A percentile compares a stretch with the other conserved stretches of the same genome.
Conservation (phyloP, 2,113 vertebrate genomes). For the Campylomormyrus tamandua region DNA sequence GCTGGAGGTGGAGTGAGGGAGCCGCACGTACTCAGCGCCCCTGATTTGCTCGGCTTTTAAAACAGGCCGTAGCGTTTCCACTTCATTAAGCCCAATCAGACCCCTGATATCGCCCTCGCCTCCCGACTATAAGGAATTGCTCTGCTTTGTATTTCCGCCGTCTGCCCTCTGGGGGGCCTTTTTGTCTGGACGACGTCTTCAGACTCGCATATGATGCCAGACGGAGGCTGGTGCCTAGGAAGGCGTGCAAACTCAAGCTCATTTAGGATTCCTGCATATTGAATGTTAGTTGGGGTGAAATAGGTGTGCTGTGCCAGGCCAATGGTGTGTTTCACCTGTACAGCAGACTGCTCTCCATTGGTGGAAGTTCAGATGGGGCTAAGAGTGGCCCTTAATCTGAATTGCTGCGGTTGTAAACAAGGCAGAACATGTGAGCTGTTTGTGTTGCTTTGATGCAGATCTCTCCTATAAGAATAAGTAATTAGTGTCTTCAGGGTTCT, state of each 20-base stretch:
- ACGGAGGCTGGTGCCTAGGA: not conserved
- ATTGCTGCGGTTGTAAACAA: not conserved
- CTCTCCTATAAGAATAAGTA: not conserved
- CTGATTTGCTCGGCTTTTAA: constrained; percentile 12
- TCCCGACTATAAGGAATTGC: constrained; percentile 14
- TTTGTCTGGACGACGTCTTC: not conserved
- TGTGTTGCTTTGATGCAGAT: not conserved
- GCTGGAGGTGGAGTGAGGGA: not conserved
- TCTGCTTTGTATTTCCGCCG: constrained; percentile 24
- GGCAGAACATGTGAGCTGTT: not conserved
- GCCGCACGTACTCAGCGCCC: not conserved
- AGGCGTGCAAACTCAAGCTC: not conserved
- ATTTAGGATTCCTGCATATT: not conserved
- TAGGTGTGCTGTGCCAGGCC: not conserved
- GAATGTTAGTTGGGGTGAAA: not conserved
- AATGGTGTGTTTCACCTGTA: not conserved
- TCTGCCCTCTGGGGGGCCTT: not conserved
- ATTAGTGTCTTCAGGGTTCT: not conserved
- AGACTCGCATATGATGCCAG: not conserved
- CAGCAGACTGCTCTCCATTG: not conserved
- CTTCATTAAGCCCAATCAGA: constrained; percentile 35
- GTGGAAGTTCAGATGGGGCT: not conserved
- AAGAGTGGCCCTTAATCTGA: not conserved
- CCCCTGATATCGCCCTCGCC: constrained; percentile 33
- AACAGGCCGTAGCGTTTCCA: constrained; percentile 28